Evolutionary conservation across 1,140 invertebrate species (phyloP), one percentile per base, ranked within the genome.

Genomic region (Drepana arcuata): DNA sequence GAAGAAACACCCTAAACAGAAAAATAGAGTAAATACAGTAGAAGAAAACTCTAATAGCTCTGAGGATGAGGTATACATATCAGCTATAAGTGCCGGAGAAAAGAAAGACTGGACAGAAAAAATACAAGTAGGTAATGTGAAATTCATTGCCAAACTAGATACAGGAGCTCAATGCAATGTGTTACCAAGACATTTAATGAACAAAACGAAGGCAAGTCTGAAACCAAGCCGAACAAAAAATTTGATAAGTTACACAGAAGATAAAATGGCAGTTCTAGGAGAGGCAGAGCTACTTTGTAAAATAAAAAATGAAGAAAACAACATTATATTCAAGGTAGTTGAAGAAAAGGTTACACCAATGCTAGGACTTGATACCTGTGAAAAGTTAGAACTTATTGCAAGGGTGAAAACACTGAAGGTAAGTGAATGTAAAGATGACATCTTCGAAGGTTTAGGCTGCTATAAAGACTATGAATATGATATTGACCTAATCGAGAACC

Each of bases 241-340:
- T 18, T 16, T 42, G 16, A 37, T 37, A 37, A 36, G 34, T 16
- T 43, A 32, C 15, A 41, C 35, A 34, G 24, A 42, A 6, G 23
- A 48, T 2, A 48, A 29, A 41, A 48, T 48, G 45, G 7, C 21
- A 25, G 34, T 40, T 28, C 10, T 48, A 32, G 32, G 24, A n/a
- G n/a, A n/a, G n/a, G 16, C 21, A 7, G 25, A 39, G 14, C 7
- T 41, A 28, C 14, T 32, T 6, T 32, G 18, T 24, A 41, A 15
- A 37, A 27, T 36, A 26, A 41, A 47, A 47, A 27, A 33, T 16
- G 15, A 47, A 36, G 27, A 41, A 41, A 41, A 21, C 2, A 32
- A 36, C 2, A 47, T 40, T 28, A 23, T 14, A 32, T 47, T 32
- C 16, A 32, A 36, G 28, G 33, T 47, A 23, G 44, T 47, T 32